Conservation (phyloP, 2,113 vertebrate genomes). For the Perca schrenkii region DNA sequence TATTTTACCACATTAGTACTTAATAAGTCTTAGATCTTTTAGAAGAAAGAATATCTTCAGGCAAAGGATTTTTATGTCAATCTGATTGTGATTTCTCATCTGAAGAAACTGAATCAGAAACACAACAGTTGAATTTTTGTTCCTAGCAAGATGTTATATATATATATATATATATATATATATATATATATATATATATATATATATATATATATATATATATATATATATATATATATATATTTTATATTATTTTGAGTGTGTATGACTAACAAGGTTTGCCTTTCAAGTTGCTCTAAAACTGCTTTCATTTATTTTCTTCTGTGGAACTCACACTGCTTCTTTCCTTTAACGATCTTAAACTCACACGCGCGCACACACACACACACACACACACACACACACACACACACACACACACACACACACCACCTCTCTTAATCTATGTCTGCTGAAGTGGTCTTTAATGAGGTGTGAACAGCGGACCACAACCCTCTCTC, state of each 20-base stretch:
- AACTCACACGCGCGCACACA: conserved; percentile 16
- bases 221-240: no score
- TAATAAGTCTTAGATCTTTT: background rate
- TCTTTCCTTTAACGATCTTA: conserved; percentile 53
- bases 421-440: conserved; percentile 54
- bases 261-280: conserved; percentile 54
- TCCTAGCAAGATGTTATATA: no score
- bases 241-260: no score
- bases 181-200: no score
- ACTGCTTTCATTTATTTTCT: conserved; percentile 61
- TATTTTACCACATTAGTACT: background rate
- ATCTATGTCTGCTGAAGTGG: conserved; percentile 77
- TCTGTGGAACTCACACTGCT: conserved; percentile 25
- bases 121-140: background rate
- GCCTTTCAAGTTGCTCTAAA: conserved; percentile 48
- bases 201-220: no score
- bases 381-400: conserved; percentile 29
- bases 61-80: background rate
- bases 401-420: conserved; percentile 22
- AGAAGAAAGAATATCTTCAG: background rate
- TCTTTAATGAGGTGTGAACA: conserved; percentile 82
- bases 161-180: no score
- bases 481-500: conserved; percentile 59
- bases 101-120: conserved; percentile 14
- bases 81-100: conserved; percentile 16